Conservation (phyloP, 2,888 invertebrate species). For the Creontiades dilutus region DNA sequence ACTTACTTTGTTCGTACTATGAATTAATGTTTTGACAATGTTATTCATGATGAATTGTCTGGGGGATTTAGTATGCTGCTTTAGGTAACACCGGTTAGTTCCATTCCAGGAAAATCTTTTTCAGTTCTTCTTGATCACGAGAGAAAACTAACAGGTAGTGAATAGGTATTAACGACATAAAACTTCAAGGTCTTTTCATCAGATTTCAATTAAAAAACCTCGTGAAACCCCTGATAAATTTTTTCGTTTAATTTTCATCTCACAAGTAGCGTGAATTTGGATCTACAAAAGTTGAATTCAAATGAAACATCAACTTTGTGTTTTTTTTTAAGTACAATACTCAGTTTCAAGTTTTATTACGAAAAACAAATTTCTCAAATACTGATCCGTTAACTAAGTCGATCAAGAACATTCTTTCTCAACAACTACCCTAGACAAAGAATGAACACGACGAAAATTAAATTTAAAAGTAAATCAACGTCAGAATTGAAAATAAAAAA, state of each 20-base stretch:
- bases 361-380: not conserved
- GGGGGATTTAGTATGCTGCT: too few species aligned
- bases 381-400: slow-evolving; percentile 2
- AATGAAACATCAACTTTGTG: not conserved
- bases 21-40: too few species aligned
- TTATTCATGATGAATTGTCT: too few species aligned
- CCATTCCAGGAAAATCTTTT: too few species aligned
- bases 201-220: not conserved
- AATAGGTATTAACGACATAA: too few species aligned
- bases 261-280: not conserved
- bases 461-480: not conserved
- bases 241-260: too few species aligned
- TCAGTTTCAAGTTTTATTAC: not conserved
- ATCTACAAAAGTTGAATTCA: not conserved
- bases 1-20: too few species aligned
- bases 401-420: not conserved
- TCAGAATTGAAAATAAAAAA: slow-evolving; percentile 7
- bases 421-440: not conserved
- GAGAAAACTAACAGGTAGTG: too few species aligned
- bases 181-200: too few species aligned
- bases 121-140: too few species aligned
- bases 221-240: not conserved
- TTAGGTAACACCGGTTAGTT: too few species aligned
- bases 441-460: slow-evolving; percentile 17
- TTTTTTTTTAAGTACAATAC: slow-evolving; percentile 1